Evolutionary conservation across 37 sponge, comb jelly and placozoan species (phyloP).

Genomic region (Halisarca cf. caerulea): DNA sequence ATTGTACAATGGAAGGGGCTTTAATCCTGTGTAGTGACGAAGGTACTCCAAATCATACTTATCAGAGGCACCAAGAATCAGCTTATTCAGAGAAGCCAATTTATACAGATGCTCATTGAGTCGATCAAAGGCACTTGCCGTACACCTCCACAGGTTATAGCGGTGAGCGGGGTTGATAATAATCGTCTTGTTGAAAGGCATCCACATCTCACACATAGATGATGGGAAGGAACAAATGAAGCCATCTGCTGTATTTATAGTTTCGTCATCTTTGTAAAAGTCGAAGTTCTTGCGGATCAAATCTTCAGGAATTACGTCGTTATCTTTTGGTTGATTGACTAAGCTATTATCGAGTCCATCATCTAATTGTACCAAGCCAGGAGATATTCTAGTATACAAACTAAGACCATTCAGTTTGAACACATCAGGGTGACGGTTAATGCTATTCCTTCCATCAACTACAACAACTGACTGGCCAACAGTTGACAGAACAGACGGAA

Average conservation of each 20-base stretch:
- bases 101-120: conserved; percentile 38
- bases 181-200: conserved; percentile 58
- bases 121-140: conserved; percentile 23
- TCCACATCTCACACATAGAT: conserved; percentile 49
- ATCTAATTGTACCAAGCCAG: no score
- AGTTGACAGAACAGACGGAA: conserved; percentile 25
- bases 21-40: conserved; percentile 48
- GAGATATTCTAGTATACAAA: conserved; percentile 24
- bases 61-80: conserved; percentile 30
- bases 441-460: not conserved
- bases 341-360: not conserved
- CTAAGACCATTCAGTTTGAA: conserved; percentile 23
- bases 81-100: conserved; percentile 32
- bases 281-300: conserved; percentile 33
- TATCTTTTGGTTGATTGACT: not conserved
- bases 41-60: conserved; percentile 52
- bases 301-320: conserved; percentile 26
- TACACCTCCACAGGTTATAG: conserved; percentile 48
- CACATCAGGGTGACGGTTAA: conserved; percentile 3
- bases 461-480: conserved; percentile 38
- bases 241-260: conserved; percentile 27
- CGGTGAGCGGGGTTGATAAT: conserved; percentile 42
- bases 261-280: conserved; percentile 33
- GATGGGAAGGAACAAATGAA: conserved; percentile 50
- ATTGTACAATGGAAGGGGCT: conserved; percentile 33